Conservation (phyloP, 2,797 vertebrate species). For the Anabacerthia variegaticeps region DNA sequence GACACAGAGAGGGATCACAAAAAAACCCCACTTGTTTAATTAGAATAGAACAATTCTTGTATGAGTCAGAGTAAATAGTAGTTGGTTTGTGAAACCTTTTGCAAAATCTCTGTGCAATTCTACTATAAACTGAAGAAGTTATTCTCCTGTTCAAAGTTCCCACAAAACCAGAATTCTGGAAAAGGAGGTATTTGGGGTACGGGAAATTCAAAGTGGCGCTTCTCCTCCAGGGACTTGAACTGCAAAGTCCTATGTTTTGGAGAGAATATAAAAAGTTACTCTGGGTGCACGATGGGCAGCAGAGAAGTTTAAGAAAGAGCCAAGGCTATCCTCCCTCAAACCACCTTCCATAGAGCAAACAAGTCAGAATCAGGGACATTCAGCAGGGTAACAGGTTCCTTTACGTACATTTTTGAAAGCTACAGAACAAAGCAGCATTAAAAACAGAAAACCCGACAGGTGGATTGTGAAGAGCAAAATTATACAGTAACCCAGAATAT, state of each 20-base stretch:
- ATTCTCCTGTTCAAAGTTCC: not conserved
- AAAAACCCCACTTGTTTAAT: not conserved
- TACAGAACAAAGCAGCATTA: not conserved
- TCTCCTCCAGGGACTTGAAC: not conserved
- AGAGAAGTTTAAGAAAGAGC: not conserved
- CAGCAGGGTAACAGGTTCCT: not conserved
- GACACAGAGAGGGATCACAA: not conserved
- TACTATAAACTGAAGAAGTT: not conserved
- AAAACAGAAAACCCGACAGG: not conserved
- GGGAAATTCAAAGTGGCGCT: not conserved
- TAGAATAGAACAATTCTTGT: not conserved
- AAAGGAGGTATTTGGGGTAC: not conserved
- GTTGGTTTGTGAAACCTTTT: not conserved
- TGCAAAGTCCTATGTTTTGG: not conserved
- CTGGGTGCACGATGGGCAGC: not conserved
- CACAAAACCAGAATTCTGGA: not conserved
- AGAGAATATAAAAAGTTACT: not conserved
- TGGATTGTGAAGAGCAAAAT: not conserved
- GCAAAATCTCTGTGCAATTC: not conserved
- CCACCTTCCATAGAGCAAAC: fast-evolving
- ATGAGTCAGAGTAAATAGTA: not conserved
- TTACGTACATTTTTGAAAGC: not conserved
- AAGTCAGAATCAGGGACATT: not conserved
- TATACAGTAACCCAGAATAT: not conserved
- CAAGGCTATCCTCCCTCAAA: not conserved